Conservation (phyloP, 2,888 invertebrate species). For the Leptopilina syphax region DNA sequence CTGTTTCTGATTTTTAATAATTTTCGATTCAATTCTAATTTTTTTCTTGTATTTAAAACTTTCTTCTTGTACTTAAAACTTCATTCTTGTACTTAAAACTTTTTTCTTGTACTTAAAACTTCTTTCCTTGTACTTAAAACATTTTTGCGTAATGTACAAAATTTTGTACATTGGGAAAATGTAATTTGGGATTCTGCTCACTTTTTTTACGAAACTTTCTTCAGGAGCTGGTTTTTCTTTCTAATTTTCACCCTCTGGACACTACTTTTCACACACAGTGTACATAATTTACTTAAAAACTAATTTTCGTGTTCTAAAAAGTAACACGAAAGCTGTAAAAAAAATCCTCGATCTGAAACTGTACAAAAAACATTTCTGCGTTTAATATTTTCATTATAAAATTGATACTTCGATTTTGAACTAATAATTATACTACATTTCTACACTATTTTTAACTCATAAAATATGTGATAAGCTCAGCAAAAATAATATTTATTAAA, state of each 20-base stretch:
- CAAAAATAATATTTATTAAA: too few relatives aligned
- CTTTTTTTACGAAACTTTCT: not conserved
- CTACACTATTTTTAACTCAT: not conserved
- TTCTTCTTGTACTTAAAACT: not conserved
- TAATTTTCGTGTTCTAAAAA: not conserved
- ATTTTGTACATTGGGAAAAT: not conserved
- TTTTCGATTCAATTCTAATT: not conserved
- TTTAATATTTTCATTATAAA: not conserved
- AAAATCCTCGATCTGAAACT: not conserved
- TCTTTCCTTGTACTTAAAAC: not conserved
- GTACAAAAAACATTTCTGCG: not conserved
- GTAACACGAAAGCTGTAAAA: constrained; percentile 5
- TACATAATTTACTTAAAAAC: constrained; percentile 11
- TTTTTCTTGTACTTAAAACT: not conserved
- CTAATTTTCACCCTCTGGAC: constrained; percentile 22
- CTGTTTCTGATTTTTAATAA: not conserved
- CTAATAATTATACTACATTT: not conserved
- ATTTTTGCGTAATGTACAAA: not conserved
- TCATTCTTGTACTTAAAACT: not conserved
- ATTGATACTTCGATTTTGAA: not conserved
- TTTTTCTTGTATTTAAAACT: not conserved
- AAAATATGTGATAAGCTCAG: too few relatives aligned
- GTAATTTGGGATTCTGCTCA: not conserved
- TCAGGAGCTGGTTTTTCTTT: constrained; percentile 3
- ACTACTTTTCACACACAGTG: constrained; percentile 4